Conservation (phyloP, 2,888 invertebrate species). For the Amorpha juglandis region DNA sequence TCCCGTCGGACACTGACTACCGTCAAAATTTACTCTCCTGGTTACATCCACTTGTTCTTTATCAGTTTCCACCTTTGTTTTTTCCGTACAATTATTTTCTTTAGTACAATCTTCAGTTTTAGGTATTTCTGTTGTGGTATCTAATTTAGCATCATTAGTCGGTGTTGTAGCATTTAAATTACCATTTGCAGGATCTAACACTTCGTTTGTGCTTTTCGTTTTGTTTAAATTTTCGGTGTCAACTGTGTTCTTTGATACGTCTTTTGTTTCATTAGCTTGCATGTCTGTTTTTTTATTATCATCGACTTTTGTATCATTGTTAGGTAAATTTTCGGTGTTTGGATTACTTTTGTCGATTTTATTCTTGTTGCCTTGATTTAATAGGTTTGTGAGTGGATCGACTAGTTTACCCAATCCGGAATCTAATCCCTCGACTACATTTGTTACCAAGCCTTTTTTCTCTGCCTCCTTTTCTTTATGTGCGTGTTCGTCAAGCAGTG, state of each 20-base stretch:
- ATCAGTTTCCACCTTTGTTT: not conserved
- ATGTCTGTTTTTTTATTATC: not conserved
- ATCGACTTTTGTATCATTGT: not conserved
- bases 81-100: not conserved
- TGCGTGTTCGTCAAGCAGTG: constrained; percentile 20
- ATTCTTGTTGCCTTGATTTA: constrained; percentile 8
- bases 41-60: not conserved
- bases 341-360: constrained; percentile 1
- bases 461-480: constrained; percentile 18
- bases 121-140: not conserved
- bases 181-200: constrained; percentile 2
- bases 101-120: not conserved
- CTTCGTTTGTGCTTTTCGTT: not conserved
- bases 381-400: not conserved
- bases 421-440: constrained; percentile 15
- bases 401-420: constrained; percentile 10
- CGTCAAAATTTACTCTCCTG: constrained; percentile 19
- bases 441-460: constrained; percentile 25
- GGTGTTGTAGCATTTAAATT: not conserved
- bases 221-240: not conserved
- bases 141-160: not conserved
- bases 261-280: not conserved
- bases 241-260: not conserved
- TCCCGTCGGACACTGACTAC: constrained; percentile 19
- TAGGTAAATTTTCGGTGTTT: not conserved